Conservation (phyloP, 1,140 invertebrate genomes). For the Euschistus heros region DNA sequence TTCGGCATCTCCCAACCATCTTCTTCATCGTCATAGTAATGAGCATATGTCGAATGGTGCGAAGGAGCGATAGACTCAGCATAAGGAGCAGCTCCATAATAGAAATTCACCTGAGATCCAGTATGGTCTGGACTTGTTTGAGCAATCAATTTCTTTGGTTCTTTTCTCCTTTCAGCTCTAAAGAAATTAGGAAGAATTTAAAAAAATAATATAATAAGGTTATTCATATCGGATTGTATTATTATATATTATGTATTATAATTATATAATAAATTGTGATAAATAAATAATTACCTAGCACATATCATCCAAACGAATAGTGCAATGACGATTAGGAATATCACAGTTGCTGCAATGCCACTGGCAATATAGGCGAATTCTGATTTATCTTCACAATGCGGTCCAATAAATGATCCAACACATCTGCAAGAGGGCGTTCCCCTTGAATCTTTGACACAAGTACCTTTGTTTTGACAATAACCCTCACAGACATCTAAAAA, state of each 20-base stretch:
- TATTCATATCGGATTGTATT: not conserved
- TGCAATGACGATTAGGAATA: slow-evolving; percentile 83
- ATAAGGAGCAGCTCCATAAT: slow-evolving; percentile 86
- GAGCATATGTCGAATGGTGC: slow-evolving; percentile 88
- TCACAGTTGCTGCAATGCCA: slow-evolving; percentile 81
- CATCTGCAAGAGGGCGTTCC: slow-evolving; percentile 79
- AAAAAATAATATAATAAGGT: not conserved
- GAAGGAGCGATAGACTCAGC: slow-evolving; percentile 90
- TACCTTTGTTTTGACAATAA: slow-evolving; percentile 84
- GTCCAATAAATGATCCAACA: slow-evolving; percentile 83
- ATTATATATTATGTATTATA: not conserved
- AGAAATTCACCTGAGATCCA: slow-evolving; percentile 90
- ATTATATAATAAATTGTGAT: not conserved
- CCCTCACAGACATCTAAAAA: slow-evolving; percentile 69
- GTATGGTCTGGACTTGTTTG: slow-evolving; percentile 71
- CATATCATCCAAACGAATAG: slow-evolving; percentile 96
- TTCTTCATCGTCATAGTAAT: slow-evolving; percentile 90
- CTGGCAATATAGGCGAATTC: slow-evolving; percentile 91
- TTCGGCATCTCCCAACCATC: slow-evolving; percentile 96
- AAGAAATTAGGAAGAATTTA: slow-evolving; percentile 20
- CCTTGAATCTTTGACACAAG: slow-evolving; percentile 74
- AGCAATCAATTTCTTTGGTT: slow-evolving; percentile 77
- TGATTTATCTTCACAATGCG: slow-evolving; percentile 78
- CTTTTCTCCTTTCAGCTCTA: slow-evolving; percentile 66
- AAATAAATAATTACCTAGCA: slow-evolving; percentile 50